Base-by-base conservation (phyloP, 2,888 invertebrate species). In the Drosophila demipolita region DNA sequence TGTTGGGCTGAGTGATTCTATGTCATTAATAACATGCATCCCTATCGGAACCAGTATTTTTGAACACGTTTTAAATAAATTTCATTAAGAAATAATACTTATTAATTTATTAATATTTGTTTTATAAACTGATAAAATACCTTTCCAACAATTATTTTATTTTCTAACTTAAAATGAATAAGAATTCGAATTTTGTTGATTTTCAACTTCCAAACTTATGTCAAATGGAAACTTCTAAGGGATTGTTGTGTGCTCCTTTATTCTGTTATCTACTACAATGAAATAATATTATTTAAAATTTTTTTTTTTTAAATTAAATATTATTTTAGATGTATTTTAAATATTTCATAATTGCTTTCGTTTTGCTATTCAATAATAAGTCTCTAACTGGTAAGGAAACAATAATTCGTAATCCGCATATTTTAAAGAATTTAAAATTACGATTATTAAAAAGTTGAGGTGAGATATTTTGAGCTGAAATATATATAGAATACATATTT, bases 331-430 rank as follows among this genome's bases (percentile, higher is more conserved):
- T 23, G 7, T 62, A 38, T 33, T 23, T 32, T 17, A 20, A 26
- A 57, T 33, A 33, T 38, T n/a, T 15, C 7, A 20, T 8, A 55
- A 55, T 58, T 32, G n/a, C n/a, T n/a, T n/a, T 57, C 33, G 55
- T 58, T 75, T 40, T 65, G 42, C 58, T 65, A 75, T 70, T 58
- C 53, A 54, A 61, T 26, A 26, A 26, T 26, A 26, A 26, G 0
- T 26, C 4, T 7, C 7, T 7, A 15, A 23, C 2, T 45, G 12
- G 20, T 1, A 1, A 9, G 17, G 17, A 8, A n/a, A 40, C n/a
- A 40, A 9, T 9, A n/a, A n/a, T 1, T 20, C 7, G 1, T 15
- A 23, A 23, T 45, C 26, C 26, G 26, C 26, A 26, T 17, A 17
- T 38, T 4, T 1, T 36, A 36, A 36, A 5, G 6, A 1, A 17